Conservation (phyloP, 2,797 vertebrate genomes). For the Lithobates pipiens region DNA sequence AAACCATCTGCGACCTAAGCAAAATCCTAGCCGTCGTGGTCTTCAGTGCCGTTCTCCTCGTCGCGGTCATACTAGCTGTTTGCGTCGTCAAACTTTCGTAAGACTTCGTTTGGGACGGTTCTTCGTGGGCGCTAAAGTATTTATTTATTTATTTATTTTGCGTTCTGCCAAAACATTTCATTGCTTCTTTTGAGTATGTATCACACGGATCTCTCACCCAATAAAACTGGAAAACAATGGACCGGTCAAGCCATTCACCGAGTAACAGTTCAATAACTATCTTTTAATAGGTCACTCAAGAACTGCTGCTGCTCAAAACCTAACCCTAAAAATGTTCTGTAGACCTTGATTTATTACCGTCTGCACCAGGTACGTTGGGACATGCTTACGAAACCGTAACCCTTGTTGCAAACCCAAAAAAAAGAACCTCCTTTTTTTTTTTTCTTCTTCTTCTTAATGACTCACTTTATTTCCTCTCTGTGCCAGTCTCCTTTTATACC, state of each 20-base stretch:
- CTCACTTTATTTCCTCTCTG: background rate
- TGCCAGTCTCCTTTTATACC: background rate
- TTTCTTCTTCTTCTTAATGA: background rate
- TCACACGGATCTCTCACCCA: background rate
- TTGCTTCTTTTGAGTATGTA: background rate
- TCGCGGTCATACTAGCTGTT: constrained; percentile 87
- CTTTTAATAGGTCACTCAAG: background rate
- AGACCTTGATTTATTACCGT: background rate
- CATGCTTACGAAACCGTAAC: background rate
- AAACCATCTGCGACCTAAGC: constrained; percentile 80
- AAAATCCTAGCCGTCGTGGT: constrained; percentile 84
- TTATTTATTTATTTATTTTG: background rate
- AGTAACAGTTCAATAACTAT: background rate
- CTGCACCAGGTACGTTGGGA: background rate
- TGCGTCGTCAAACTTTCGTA: constrained; percentile 91
- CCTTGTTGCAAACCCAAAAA: background rate
- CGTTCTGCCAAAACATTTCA: constrained; percentile 14
- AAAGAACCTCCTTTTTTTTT: background rate
- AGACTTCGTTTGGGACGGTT: background rate
- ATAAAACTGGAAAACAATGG: background rate
- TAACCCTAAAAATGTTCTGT: background rate
- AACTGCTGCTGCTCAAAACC: background rate
- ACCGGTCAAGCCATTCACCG: background rate
- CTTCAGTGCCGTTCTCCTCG: constrained; percentile 86
- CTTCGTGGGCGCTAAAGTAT: background rate